Base-by-base conservation (phyloP, 1,140 invertebrate species). In the Aphis gossypii region DNA sequence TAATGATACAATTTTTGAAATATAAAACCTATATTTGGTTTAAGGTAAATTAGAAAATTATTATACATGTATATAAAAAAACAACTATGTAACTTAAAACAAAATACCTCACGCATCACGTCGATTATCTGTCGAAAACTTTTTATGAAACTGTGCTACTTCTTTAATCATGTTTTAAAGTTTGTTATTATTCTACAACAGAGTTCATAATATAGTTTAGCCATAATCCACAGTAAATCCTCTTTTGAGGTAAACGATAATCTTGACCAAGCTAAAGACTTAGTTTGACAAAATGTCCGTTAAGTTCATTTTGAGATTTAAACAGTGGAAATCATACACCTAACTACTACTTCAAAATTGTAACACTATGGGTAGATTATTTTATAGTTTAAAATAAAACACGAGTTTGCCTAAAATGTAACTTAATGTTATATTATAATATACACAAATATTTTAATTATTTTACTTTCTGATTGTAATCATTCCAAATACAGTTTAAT, bases 161-260 rank as follows among this genome's bases (percentile, higher is more conserved):
- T 82, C 21, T 30, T 92, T 76, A 82, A 11, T 46, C 68, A 21
- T 76, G 21, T 48, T 83, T 83, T 91, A 2, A n/a, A 82, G 25
- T 20, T 92, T 25, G n/a, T 92, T 92, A 83, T 92, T 92, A 92
- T 92, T 92, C 91, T 51, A 83, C 60, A 51, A 82, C n/a, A 51
- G 91, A 84, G 60, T 92, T 48, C n/a, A 51, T 23, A 83, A 84
- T 89, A 89, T 54, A 89, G 88, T 82, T 82, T 46, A 38, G n/a
- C 18, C 46, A 23, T 92, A 51, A 92, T 92, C 91, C 46, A 35
- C 68, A 82, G 60, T 83, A 48, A 82, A 92, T 83, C 68, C 46
- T 25, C 35, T 48, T 82, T 46, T 23, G 35, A 89, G 91, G 46
- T 83, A 83, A 92, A 92, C 91, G 91, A 84, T 92, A 83, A 92